Base-by-base conservation (phyloP, 2,888 invertebrate genomes). In the Plagodis pulveraria region DNA sequence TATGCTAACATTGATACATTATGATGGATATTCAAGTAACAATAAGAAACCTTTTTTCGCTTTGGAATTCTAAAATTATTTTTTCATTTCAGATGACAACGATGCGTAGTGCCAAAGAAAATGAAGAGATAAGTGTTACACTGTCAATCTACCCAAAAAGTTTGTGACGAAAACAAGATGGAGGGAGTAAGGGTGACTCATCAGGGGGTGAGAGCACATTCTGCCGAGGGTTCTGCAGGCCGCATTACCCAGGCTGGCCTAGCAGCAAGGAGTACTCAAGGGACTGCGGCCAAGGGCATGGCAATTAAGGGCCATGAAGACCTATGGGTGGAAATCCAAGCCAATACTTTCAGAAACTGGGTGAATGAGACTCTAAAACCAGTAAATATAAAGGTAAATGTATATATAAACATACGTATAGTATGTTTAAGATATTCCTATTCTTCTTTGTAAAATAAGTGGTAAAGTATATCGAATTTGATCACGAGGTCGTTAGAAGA, bases 261-360 rank as follows among this genome's bases (percentile, higher is more conserved):
- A 70, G 95, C 98, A 72, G 98, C 98, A 35, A 94, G 98, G 53
- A 98, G 97, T 81, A 96, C 97, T 41, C 98, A 83, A 61, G 99
- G 99, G 55, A 98, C 98, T 50, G 99, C 98, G 0, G 98, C 98
- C 69, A 97, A 97, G 81, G 98, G 98, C 69, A 98, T 98, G 98
- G 96, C 97, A 74, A 98, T 98, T 82, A 98, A 97, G 81, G 98
- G 98, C 69, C 96, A 97, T 80, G 98, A 98, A 89, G 98, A 98
- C 80, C 95, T 98, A 45, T 99, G 99, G 99, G 97, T 99, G 52
- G 98, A 98, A 84, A 98, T 98, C 69, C 98, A 98, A 86, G 97
- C 98, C 48, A 97, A 98, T 86, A 99, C 99, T 42, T 99, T 99
- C 85, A 95, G 97, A 73, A 99, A 99, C 89, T 99, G 99, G 99